phyloP scores from a whole-genome alignment of 2,888 invertebrate genomes.

The Nemapogon koenigi region DNA sequence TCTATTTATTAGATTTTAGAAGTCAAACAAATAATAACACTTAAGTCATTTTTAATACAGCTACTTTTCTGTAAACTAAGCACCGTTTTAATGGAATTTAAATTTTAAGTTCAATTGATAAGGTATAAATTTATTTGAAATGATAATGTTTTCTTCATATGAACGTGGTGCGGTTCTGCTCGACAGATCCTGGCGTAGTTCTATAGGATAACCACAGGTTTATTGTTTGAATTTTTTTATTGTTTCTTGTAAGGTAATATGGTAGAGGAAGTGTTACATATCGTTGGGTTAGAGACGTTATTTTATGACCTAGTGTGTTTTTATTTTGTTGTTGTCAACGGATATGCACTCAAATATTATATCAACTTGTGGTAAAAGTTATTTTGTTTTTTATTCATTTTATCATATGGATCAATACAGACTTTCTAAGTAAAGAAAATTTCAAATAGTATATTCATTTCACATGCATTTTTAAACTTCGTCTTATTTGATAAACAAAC shows the following conservation, averaged over 20 bases:
- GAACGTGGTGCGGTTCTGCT: constrained; percentile 27
- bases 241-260: constrained; percentile 30
- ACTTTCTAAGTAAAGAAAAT: no score
- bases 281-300: constrained; percentile 44
- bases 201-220: constrained; percentile 36
- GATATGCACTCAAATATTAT: no score
- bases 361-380: no score
- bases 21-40: no score
- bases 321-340: neutral
- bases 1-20: no score
- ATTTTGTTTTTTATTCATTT: neutral
- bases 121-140: neutral
- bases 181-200: constrained; percentile 30
- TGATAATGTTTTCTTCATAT: neutral
- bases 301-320: constrained; percentile 12
- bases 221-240: constrained; percentile 39
- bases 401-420: neutral
- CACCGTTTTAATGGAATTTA: no score
- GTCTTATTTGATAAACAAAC: no score
- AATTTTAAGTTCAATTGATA: neutral
- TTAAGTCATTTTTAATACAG: no score
- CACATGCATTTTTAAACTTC: neutral
- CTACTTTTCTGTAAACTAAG: no score
- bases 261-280: constrained; percentile 44
- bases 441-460: no score